Base-by-base conservation (phyloP, 2,113 vertebrate genomes). In the Serilophus lunatus region DNA sequence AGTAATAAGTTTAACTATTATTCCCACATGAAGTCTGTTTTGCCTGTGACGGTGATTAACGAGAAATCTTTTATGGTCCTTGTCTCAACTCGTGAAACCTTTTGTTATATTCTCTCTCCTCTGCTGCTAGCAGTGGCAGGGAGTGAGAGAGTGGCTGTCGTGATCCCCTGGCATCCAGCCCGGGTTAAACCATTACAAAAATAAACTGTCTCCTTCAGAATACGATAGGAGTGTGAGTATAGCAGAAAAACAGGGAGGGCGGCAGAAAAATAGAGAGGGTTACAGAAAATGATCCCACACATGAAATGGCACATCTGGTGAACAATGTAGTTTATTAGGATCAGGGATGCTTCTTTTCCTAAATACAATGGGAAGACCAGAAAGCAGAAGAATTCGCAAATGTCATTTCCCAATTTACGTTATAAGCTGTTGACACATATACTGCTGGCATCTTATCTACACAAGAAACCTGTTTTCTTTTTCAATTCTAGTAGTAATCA, bases 381-480 rank as follows among this genome's bases (percentile, higher is more conserved):
- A 63, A 88, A 82, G 36, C 12, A 66, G 11, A 13, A 88, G 4
- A 79, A 63, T 50, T 81, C n/a, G 44, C 9, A 33, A 56, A 61
- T 23, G 10, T 60, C 17, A 25, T 50, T 74, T 26, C 35, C 3
- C 69, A 60, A 19, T 59, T 36, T 68, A 18, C 25, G 9, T 50
- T 76, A 35, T 8, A 79, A 76, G 9, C 5, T 54, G 47, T 18
- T 71, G 18, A 31, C 13, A n/a, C 2, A 0, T 54, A 12, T 9
- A 42, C 49, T 60, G 25, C 36, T 78, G 22, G 13, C 24, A 38
- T 69, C 23, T 68, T 54, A 50, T 23, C 16, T 44, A 31, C 36
- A 56, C 2, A 33, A 36, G 19, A 6, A 68, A 63, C 25, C 50
- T 0, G 0, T 26, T 9, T 40, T n/a, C 69, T 70, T 82, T 84